phyloP scores from a whole-genome alignment of 1,140 invertebrate species.

The Dendroctonus valens region DNA sequence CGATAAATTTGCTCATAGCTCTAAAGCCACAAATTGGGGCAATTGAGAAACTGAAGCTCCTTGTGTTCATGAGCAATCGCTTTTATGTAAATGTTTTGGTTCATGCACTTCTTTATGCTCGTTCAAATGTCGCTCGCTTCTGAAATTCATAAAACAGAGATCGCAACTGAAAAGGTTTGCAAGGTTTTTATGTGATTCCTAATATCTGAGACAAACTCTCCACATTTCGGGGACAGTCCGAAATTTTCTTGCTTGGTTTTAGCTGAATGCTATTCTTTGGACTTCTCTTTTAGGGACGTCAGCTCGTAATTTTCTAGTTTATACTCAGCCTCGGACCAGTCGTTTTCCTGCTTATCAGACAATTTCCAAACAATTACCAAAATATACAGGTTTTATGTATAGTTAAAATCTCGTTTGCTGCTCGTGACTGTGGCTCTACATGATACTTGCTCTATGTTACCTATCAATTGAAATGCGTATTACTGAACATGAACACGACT shows the following conservation, averaged over 20 bases:
- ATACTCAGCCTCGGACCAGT: constrained; percentile 11
- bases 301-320: background rate
- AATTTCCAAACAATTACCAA: no score
- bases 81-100: constrained; percentile 19
- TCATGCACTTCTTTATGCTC: constrained; percentile 30
- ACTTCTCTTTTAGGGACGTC: background rate
- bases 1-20: constrained; percentile 25
- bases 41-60: constrained; percentile 17
- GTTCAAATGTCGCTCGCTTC: constrained; percentile 22
- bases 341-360: background rate
- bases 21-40: constrained; percentile 31
- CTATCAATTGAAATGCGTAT: no score
- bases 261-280: background rate
- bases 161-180: constrained; percentile 27
- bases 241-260: constrained; percentile 17
- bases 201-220: constrained; percentile 22
- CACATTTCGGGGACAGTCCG: constrained; percentile 22
- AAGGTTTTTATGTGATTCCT: constrained; percentile 40
- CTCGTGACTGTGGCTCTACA: no score
- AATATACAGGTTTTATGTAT: no score
- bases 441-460: no score
- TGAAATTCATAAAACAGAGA: constrained; percentile 29
- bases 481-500: no score
- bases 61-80: constrained; percentile 22
- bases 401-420: no score